Base-by-base conservation (phyloP, 2,797 vertebrate genomes). In the Pangasius krempfi region DNA sequence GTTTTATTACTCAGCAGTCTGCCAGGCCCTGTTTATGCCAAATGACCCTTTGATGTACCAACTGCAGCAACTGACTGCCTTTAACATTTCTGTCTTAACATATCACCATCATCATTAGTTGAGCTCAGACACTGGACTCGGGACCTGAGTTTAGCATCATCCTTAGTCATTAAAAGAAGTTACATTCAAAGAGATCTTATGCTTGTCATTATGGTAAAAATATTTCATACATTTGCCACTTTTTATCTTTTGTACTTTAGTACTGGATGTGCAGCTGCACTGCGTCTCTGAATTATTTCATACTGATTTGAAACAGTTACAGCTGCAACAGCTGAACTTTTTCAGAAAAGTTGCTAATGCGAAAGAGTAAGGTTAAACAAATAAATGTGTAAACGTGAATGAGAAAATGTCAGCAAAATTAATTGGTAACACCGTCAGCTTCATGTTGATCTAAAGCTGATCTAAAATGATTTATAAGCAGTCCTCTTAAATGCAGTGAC, bases 41-140 rank as follows among this genome's bases (percentile, higher is more conserved):
- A 80, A 86, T 52, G 30, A 7, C 14, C 10, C 16, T 91, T 81
- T 90, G 82, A 87, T 86, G 80, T 72, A 84, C 33, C 75, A 84
- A 40, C 76, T 84, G 72, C 47, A 75, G 60, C 58, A 44, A 47
- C 37, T 87, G 73, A 83, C 83, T 88, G 56, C 89, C 86, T 89
- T 85, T 79, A 87, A 89, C 64, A 78, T 88, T 27, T 86, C 56
- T 64, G 87, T 88, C 73, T 86, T 60, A 20, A 22, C 30, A 9
- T 40, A 56, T 76, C 33, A 89, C 30, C 73, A 88, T 91, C 85
- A 90, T 87, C 92, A 91, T 93, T 92, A 92, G 88, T 88, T 60
- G 30, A 81, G 33, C 30, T 86, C 75, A 9, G 76, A 73, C 73
- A 75, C 25, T 87, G 37, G 37, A 62, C 64, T 86, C 9, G 0